Conservation (phyloP, 2,113 vertebrate genomes). For the Bufo gargarizans region DNA sequence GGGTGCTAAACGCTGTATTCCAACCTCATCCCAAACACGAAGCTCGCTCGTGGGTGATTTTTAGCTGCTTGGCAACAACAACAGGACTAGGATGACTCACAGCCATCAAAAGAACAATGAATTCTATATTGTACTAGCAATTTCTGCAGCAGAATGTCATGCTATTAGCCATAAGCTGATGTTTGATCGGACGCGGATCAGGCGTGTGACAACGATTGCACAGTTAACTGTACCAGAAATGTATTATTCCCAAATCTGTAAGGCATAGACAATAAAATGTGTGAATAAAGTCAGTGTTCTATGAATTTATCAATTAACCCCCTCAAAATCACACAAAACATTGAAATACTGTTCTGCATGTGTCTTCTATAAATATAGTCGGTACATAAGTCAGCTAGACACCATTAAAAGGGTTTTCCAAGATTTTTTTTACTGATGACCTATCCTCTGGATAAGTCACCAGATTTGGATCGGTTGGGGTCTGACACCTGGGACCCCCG, state of each 20-base stretch:
- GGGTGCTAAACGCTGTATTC: not conserved
- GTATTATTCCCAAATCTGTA: too few species aligned
- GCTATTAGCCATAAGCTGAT: not conserved
- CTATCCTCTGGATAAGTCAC: too few species aligned
- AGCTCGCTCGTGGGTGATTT: not conserved
- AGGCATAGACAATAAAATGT: too few species aligned
- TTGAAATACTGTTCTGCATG: too few species aligned
- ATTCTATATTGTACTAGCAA: conserved; percentile 23
- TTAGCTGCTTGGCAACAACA: conserved; percentile 27
- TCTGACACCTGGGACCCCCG: too few species aligned
- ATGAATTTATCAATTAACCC: too few species aligned
- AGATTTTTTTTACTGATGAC: too few species aligned
- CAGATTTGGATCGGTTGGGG: too few species aligned
- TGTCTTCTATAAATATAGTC: too few species aligned
- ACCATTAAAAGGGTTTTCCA: too few species aligned
- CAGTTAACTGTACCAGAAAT: not conserved
- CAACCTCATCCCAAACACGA: conserved; percentile 3
- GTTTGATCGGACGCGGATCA: not conserved
- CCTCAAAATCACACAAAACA: too few species aligned
- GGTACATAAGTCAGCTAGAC: too few species aligned
- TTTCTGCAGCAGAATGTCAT: not conserved
- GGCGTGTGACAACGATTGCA: not conserved
- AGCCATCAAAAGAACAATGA: conserved; percentile 16
- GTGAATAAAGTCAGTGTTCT: not conserved
- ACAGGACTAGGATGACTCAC: conserved; percentile 17